Evolutionary conservation across 2,888 invertebrate species (phyloP).

Genomic region (Ommatoiulus sabulosus): DNA sequence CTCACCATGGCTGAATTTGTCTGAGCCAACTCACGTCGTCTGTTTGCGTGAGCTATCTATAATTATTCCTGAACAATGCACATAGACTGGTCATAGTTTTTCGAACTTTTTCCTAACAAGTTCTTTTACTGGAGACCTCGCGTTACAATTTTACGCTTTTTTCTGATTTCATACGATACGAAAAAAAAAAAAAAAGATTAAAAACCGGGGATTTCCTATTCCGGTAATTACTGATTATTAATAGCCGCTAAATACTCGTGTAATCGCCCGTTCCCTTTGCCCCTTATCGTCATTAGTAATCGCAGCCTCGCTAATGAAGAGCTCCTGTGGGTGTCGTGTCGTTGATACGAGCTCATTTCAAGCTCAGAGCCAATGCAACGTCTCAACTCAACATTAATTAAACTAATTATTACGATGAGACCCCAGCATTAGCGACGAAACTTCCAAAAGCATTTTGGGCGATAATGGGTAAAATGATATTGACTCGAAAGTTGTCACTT

Average conservation of each 20-base stretch:
- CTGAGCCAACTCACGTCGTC: no score
- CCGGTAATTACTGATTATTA: constrained; percentile 23
- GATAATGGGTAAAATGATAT: not conserved
- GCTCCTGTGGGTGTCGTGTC: not conserved
- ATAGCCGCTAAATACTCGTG: not conserved
- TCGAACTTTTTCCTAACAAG: no score
- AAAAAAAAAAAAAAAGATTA: not conserved
- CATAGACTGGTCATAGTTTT: no score
- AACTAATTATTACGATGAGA: constrained; percentile 17
- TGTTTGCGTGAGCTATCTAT: no score
- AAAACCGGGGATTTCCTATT: not conserved
- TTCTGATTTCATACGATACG: no score
- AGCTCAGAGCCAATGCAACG: not conserved
- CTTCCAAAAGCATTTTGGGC: not conserved
- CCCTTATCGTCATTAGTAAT: not conserved
- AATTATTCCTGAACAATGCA: no score
- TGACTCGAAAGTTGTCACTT: not conserved
- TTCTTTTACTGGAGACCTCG: no score
- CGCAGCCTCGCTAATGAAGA: not conserved
- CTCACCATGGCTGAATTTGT: no score
- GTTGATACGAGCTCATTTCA: not conserved
- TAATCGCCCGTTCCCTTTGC: not conserved
- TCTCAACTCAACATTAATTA: not conserved
- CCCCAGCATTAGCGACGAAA: not conserved
- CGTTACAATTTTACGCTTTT: no score